Conservation (phyloP, 2,113 vertebrate genomes). For the Hemiscyllium ocellatum region DNA sequence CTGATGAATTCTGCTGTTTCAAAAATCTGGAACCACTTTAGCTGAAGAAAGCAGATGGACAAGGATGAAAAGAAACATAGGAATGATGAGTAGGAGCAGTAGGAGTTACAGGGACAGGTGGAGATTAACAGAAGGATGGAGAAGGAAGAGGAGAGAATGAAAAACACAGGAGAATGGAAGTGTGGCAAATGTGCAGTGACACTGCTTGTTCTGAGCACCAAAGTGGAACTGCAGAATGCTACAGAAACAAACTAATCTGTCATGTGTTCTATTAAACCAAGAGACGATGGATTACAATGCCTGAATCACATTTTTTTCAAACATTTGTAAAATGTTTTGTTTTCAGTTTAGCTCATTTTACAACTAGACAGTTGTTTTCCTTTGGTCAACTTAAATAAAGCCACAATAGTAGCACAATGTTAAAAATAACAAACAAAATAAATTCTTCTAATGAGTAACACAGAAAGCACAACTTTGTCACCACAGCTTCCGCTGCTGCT, state of each 20-base stretch:
- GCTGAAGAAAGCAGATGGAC: background rate
- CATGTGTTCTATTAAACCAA: background rate
- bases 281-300: background rate
- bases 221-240: background rate
- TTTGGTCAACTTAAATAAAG: background rate
- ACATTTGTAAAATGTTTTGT: background rate
- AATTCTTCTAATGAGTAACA: background rate
- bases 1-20: background rate
- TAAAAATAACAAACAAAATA: background rate
- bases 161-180: background rate
- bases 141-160: background rate
- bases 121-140: background rate
- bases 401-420: background rate
- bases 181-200: background rate
- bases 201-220: no score
- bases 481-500: background rate
- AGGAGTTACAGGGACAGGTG: background rate
- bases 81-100: constrained; percentile 21
- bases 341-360: background rate
- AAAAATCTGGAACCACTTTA: background rate
- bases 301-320: background rate
- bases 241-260: background rate
- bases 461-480: background rate
- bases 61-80: constrained; percentile 18
- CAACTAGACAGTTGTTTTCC: background rate